Conservation (phyloP, 2,797 vertebrate genomes). For the Myotis daubentonii region DNA sequence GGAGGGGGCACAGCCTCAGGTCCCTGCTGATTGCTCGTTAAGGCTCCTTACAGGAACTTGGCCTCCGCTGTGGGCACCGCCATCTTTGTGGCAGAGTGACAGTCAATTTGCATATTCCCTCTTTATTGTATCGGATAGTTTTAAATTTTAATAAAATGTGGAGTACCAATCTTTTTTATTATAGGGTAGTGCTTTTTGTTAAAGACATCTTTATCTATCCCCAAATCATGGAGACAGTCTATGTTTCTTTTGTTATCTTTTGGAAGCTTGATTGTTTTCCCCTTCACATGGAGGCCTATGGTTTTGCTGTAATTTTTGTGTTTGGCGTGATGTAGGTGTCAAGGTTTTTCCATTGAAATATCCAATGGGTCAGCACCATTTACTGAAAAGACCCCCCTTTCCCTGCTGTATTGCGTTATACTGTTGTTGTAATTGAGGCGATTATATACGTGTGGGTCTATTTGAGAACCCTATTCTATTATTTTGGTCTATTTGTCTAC, state of each 20-base stretch:
- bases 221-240: not conserved
- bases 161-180: not conserved
- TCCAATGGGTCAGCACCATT: not conserved
- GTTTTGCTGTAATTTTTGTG: not conserved
- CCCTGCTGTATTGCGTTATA: too few relatives aligned
- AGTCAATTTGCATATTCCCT: too few relatives aligned
- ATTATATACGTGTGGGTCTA: not conserved
- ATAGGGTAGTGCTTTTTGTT: not conserved
- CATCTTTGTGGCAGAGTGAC: too few relatives aligned
- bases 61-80: too few relatives aligned
- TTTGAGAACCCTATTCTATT: not conserved
- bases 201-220: not conserved
- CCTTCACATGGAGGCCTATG: not conserved
- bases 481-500: not conserved
- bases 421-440: not conserved
- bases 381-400: not conserved
- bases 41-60: too few relatives aligned
- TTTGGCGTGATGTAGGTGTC: not conserved
- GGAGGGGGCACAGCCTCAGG: too few relatives aligned
- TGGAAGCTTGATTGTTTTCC: not conserved
- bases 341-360: not conserved
- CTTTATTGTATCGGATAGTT: not conserved
- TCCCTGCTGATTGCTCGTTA: too few relatives aligned
- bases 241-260: not conserved
- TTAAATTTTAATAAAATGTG: constrained; percentile 28